These are phyloP conservation scores for Sycophaga agraensis DNA, from an alignment of 1,140 invertebrate genomes.

Conservation along the genomic window DNA sequence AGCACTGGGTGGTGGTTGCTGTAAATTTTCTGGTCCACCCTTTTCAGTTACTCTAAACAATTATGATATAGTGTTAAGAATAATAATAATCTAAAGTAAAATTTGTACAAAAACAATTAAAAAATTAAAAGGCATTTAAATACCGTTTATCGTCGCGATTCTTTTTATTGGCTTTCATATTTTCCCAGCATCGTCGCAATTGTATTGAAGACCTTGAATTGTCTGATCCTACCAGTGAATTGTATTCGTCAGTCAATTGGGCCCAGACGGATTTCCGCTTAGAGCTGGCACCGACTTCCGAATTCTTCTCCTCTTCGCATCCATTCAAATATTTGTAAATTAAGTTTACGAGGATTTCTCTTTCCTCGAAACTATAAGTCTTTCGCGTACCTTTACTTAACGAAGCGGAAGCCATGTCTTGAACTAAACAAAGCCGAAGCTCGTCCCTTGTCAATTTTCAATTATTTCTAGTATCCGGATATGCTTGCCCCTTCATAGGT, in stretches of 20 bases:
- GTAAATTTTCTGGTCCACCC: not conserved
- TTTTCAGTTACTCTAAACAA: constrained; percentile 5
- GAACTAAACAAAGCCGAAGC: constrained; percentile 16
- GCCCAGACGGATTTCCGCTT: constrained; percentile 41
- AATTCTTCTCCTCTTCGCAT: constrained; percentile 35
- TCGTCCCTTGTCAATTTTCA: constrained; percentile 20
- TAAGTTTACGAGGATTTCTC: constrained; percentile 38
- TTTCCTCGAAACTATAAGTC: constrained; percentile 44
- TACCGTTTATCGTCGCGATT: constrained; percentile 26
- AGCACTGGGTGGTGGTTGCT: constrained; percentile 2
- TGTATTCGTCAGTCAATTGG: constrained; percentile 39
- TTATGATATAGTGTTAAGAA: not conserved
- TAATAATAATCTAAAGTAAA: not conserved
- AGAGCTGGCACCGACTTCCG: constrained; percentile 8
- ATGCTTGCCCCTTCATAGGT: constrained; percentile 22
- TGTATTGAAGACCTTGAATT: constrained; percentile 35
- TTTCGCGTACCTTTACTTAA: constrained; percentile 38
- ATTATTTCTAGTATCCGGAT: constrained; percentile 15
- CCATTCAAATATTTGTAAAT: constrained; percentile 37
- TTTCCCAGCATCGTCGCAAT: constrained; percentile 43
- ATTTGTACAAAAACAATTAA: not conserved
- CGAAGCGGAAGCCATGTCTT: constrained; percentile 39
- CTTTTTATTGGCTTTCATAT: constrained; percentile 43
- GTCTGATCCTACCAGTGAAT: constrained; percentile 35
- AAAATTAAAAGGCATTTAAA: not conserved